Conservation (phyloP, 2,797 vertebrate species). For the Echeneis naucrates region DNA sequence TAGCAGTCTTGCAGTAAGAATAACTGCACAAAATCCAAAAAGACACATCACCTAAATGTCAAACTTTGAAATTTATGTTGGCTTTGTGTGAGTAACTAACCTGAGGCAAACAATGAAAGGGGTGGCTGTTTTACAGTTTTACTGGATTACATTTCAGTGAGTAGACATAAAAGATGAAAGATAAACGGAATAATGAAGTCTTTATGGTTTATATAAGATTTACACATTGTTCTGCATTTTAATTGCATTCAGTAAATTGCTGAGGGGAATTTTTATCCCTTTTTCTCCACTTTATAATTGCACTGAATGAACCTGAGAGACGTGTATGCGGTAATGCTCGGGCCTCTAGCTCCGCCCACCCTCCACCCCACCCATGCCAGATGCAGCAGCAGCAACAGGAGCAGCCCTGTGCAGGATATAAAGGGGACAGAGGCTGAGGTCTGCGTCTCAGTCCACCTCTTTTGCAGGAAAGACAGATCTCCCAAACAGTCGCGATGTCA, state of each 20-base stretch:
- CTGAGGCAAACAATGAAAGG: conserved; percentile 11
- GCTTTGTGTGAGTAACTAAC: conserved; percentile 26
- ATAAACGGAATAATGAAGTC: background rate
- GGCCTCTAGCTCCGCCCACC: conserved; percentile 32
- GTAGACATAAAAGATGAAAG: background rate
- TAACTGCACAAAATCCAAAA: conserved; percentile 10
- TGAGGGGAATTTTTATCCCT: background rate
- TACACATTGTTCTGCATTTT: background rate
- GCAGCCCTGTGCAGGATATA: conserved; percentile 71
- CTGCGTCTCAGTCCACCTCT: conserved; percentile 64
- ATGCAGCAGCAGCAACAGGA: conserved; percentile 25
- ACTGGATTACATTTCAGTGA: background rate
- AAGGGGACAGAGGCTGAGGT: conserved; percentile 41
- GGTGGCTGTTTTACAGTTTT: conserved; percentile 20
- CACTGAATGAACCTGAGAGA: conserved; percentile 33
- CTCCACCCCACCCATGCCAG: conserved; percentile 32
- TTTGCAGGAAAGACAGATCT: conserved; percentile 56
- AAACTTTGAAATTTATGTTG: background rate
- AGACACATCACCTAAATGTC: conserved; percentile 18
- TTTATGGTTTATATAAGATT: background rate
- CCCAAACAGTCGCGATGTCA: conserved; percentile 22
- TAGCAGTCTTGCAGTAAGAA: conserved; percentile 10
- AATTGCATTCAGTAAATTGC: background rate
- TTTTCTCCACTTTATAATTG: conserved; percentile 20
- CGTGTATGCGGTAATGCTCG: conserved; percentile 48